phyloP scores from a whole-genome alignment of 2,797 vertebrate species.

The Coluber constrictor region DNA sequence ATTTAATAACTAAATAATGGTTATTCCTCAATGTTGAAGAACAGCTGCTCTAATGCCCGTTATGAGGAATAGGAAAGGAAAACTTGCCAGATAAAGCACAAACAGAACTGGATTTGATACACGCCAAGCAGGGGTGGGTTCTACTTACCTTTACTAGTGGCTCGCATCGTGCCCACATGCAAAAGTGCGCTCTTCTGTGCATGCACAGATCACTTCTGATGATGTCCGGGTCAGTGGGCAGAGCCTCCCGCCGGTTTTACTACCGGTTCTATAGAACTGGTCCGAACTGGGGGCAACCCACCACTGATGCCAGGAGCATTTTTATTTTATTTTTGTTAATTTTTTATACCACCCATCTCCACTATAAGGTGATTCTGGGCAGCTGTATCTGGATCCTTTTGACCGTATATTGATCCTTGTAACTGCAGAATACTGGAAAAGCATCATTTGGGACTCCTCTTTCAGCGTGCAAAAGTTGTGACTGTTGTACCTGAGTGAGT shows the following conservation, averaged over 20 bases:
- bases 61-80: neutral
- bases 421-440: neutral
- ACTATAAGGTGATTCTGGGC: neutral
- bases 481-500: too few relatives aligned
- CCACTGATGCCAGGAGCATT: neutral
- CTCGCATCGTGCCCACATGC: rapidly evolving
- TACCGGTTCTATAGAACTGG: too few relatives aligned
- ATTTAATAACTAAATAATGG: neutral
- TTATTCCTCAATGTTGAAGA: neutral
- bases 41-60: neutral
- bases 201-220: too few relatives aligned
- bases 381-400: neutral
- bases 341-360: neutral
- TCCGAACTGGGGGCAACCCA: too few relatives aligned
- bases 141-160: too few relatives aligned
- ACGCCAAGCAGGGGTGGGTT: neutral
- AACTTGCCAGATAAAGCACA: neutral
- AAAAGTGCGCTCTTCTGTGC: rapidly evolving
- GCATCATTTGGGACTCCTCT: too few relatives aligned
- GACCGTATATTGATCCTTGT: neutral
- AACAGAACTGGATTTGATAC: neutral
- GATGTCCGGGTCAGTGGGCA: too few relatives aligned
- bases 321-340: neutral
- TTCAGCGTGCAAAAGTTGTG: too few relatives aligned
- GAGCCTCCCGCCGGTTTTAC: too few relatives aligned